Base-by-base conservation (phyloP, 2,797 vertebrate species). In the Delichon dasypus region DNA sequence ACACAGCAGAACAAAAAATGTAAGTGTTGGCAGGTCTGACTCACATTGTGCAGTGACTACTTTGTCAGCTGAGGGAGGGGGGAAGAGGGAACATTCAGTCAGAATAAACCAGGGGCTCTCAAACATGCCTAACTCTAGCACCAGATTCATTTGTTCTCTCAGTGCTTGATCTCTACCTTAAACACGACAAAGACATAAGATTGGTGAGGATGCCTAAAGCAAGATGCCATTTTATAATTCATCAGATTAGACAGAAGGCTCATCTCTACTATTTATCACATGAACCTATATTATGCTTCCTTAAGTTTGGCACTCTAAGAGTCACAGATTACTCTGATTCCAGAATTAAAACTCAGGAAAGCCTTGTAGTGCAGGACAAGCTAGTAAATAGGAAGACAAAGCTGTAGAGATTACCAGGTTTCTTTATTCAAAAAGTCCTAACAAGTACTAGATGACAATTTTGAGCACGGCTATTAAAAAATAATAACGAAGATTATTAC, bases 81-180 rank as follows among this genome's bases (percentile, higher is more conserved):
- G 47, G 53, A 92, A 80, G 45, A 70, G 36, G 40, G 14, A 75
- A 38, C 7, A 3, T 64, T 85, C 67, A 89, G 71, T 40, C 90
- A 84, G 47, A 83, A 93, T 68, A 92, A 95, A 94, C 65, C 27
- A 76, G 73, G 45, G 67, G 27, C 75, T 87, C 65, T 80, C 55
- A 55, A 87, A 55, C 44, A 47, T 27, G 62, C 42, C 74, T 32
- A 58, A 55, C 26, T 62, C 87, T 50, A 62, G 66, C 44, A 67
- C 25, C 51, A 84, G 58, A 48, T 70, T 71, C 55, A 66, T 65
- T 71, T 83, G 61, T 70, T 82, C 30, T 75, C 62, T 51, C 40
- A 10, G 50, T 80, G 27, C 74, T 18, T 38, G 50, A 62, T 78
- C 53, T 87, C 51, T 51, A 90, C 66, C 84, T 88, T 71, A 90